A percentile compares a stretch with the other conserved stretches of the same genome.
These are phyloP conservation scores for Novumbra hubbsi DNA, from an alignment of 2,797 vertebrate species.

Conservation along the genomic window DNA sequence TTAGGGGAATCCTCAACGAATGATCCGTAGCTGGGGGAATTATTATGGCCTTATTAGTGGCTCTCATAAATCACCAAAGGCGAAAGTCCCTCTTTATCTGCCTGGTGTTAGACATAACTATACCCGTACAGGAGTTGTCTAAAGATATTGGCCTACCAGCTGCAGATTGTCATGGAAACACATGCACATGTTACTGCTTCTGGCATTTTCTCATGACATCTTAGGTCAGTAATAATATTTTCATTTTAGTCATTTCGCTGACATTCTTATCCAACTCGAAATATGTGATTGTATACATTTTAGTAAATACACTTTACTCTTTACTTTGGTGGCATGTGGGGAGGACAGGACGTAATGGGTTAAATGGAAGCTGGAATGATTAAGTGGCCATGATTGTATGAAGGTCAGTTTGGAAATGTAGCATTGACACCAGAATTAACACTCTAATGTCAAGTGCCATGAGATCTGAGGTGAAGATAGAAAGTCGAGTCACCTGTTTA, in stretches of 20 bases:
- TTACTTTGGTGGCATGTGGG: too few relatives aligned
- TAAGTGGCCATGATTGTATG: too few relatives aligned
- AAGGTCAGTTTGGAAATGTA: too few relatives aligned
- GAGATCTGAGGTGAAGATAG: too few relatives aligned
- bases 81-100: slow-evolving; percentile 43
- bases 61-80: slow-evolving; percentile 47
- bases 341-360: too few relatives aligned
- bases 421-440: too few relatives aligned
- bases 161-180: slow-evolving; percentile 35
- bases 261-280: background rate
- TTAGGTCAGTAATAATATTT: background rate
- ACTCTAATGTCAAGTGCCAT: too few relatives aligned
- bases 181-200: background rate
- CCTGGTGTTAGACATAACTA: slow-evolving; percentile 35
- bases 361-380: too few relatives aligned
- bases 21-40: slow-evolving; percentile 19
- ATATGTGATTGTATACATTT: too few relatives aligned
- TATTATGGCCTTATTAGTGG: slow-evolving; percentile 2
- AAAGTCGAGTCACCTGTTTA: too few relatives aligned
- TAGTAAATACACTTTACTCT: too few relatives aligned
- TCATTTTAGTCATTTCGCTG: background rate
- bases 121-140: slow-evolving; percentile 29
- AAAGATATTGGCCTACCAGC: slow-evolving; percentile 33
- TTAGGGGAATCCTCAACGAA: background rate
- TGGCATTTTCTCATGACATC: slow-evolving; percentile 41